Evolutionary conservation across 2,797 vertebrate species (phyloP).

Genomic region (Sciurus vulgaris): DNA sequence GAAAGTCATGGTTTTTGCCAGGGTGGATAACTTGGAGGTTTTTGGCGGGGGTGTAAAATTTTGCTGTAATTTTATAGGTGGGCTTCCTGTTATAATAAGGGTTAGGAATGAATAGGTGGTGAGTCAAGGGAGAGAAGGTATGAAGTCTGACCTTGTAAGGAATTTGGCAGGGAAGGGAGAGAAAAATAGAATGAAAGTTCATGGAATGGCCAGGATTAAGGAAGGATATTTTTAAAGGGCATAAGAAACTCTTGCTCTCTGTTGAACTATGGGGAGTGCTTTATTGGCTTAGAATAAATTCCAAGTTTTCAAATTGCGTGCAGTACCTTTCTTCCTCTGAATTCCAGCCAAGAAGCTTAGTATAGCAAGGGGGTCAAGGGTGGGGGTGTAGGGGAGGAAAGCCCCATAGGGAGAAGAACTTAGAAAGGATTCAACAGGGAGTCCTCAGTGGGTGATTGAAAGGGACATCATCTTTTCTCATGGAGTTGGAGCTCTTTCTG

Average conservation of each 20-base stretch:
- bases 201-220: slow-evolving; percentile 32
- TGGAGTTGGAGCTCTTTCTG: neutral
- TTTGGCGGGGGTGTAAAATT: neutral
- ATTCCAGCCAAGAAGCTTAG: slow-evolving; percentile 7
- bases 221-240: slow-evolving; percentile 12
- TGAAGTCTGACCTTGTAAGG: slow-evolving; percentile 26
- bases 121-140: neutral
- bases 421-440: neutral
- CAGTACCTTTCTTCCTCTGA: slow-evolving; percentile 26
- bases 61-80: neutral
- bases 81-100: neutral
- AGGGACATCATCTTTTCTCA: neutral
- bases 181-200: slow-evolving; percentile 5
- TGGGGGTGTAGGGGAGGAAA: neutral
- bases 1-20: slow-evolving; percentile 32
- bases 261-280: slow-evolving; percentile 18
- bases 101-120: neutral
- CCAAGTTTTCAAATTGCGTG: slow-evolving; percentile 38
- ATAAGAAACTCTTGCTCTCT: slow-evolving; percentile 8
- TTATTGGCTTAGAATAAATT: slow-evolving; percentile 45
- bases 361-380: neutral
- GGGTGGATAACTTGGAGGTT: neutral
- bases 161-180: neutral
- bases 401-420: neutral
- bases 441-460: slow-evolving; percentile 8